Base-by-base conservation (phyloP, 2,888 invertebrate genomes). In the Andrena bucephala region DNA sequence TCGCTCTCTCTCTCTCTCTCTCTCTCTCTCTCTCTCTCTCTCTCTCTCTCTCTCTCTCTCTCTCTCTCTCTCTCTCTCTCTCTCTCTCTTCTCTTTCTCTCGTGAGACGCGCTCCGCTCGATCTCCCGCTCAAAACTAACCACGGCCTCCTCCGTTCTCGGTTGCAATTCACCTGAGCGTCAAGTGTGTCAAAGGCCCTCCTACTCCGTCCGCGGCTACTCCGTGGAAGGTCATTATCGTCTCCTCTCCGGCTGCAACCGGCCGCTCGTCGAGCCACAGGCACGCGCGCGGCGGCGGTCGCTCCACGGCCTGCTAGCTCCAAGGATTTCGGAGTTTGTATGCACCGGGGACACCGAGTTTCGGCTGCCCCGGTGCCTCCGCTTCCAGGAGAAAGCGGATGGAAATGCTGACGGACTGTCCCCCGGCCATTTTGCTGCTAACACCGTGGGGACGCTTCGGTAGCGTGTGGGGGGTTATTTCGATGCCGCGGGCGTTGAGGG, bases 101-200 rank as follows among this genome's bases (percentile, higher is more conserved):
- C 86, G 74, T 67, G 89, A 91, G 92, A 92, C 90, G 89, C 89
- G 91, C 84, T 89, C 90, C 85, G 90, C 85, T 81, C 93, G 91
- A 93, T 94, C 92, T 93, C 93, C 88, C 87, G 89, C 83, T 90
- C 85, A 91, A 92, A 92, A 94, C 94, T 94, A 93, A 94, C 92
- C 90, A 90, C 89, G 87, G 86, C 88, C 84, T 88, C 88, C 89
- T 90, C 89, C 81, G 90, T 88, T 89, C 89, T 87, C 83, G 91
- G 90, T 89, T 91, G 91, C 91, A 90, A 92, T 92, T 91, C 92
- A 92, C 90, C 89, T 88, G 90, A 90, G 90, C 90, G 90, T 91
- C 93, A 94, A 94, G 94, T 94, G 90, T 94, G 94, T 94, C 94
- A 94, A 91, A 93, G 91, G 89, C 91, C 90, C 94, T 94, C 94